Evolutionary conservation across 92 coral and sea anemone species (phyloP).

Genomic region (Zoanthus sansibaricus): DNA sequence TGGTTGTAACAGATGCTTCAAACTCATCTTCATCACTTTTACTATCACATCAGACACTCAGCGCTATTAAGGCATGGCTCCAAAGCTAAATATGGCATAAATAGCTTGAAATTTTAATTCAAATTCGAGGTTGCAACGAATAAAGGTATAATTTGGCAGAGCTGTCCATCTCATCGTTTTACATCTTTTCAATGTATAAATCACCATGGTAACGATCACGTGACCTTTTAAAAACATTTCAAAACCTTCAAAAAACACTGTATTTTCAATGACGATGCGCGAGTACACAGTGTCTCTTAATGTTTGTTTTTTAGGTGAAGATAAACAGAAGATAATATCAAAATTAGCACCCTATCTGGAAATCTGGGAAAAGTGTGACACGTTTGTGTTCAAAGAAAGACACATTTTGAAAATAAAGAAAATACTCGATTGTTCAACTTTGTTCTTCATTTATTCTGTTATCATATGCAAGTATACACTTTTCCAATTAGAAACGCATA

Average conservation of each 20-base stretch:
- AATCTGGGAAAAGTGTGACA: too few relatives aligned
- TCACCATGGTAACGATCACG: constrained; percentile 27
- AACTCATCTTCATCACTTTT: too few relatives aligned
- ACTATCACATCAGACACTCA: too few relatives aligned
- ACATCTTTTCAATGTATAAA: not conserved
- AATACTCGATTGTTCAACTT: too few relatives aligned
- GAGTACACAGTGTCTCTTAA: constrained; percentile 5
- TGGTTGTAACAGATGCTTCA: too few relatives aligned
- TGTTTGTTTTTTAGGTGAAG: not conserved
- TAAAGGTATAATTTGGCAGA: not conserved
- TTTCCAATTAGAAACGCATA: constrained; percentile 5
- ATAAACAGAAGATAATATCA: not conserved
- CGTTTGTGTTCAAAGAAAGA: too few relatives aligned
- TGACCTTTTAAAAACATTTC: constrained; percentile 1
- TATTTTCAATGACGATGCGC: constrained; percentile 9
- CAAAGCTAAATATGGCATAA: constrained; percentile 18
- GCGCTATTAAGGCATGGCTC: constrained; percentile 41
- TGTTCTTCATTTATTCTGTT: too few relatives aligned
- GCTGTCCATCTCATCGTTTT: constrained; percentile 15
- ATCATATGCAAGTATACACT: not conserved
- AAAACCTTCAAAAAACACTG: not conserved
- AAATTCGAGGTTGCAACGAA: constrained; percentile 6
- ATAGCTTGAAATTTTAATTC: constrained; percentile 6
- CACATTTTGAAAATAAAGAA: too few relatives aligned
- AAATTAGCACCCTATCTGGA: not conserved